These are phyloP conservation scores for Polypedilum pembai DNA, from an alignment of 1,140 invertebrate species.

Conservation along the genomic window DNA sequence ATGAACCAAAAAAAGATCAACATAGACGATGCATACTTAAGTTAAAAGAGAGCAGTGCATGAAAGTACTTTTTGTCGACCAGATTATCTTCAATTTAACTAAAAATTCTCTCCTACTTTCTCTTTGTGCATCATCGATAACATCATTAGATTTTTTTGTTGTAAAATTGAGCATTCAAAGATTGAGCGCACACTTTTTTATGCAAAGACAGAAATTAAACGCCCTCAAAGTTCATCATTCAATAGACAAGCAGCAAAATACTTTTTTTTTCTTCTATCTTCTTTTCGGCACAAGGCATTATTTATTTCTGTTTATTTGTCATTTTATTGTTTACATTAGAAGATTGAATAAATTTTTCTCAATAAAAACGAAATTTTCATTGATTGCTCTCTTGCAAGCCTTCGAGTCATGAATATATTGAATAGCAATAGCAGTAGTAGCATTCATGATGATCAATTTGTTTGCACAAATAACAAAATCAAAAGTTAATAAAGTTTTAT, in stretches of 20 bases:
- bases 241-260: no score
- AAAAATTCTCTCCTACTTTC: neutral
- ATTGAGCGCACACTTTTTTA: neutral
- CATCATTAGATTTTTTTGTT: slow-evolving; percentile 1
- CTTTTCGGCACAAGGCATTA: no score
- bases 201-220: neutral
- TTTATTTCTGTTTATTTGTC: no score
- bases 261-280: no score
- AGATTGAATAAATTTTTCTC: neutral
- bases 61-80: neutral
- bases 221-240: neutral
- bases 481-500: slow-evolving; percentile 27
- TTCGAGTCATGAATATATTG: neutral
- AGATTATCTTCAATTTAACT: slow-evolving; percentile 21
- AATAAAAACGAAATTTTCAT: slow-evolving; percentile 1
- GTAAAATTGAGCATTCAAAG: slow-evolving; percentile 18
- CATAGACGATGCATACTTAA: neutral
- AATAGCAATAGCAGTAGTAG: neutral
- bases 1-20: neutral
- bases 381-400: neutral
- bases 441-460: neutral
- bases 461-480: slow-evolving; percentile 27
- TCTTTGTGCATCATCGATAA: neutral
- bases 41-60: neutral
- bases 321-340: neutral